Evolutionary conservation across 2,888 invertebrate species (phyloP).

Genomic region (Mylabris sibirica): DNA sequence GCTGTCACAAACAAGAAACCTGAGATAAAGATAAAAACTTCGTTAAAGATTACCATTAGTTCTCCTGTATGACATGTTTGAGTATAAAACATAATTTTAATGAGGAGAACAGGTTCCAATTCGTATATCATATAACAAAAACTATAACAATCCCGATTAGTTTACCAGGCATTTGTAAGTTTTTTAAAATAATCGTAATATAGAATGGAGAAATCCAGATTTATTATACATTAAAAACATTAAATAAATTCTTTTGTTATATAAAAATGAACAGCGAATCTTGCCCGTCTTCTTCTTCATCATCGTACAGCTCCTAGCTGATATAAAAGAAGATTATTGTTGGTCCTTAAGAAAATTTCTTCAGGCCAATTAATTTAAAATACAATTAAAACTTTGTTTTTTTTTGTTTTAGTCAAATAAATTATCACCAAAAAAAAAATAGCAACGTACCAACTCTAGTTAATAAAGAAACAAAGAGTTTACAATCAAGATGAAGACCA

Average conservation of each 20-base stretch:
- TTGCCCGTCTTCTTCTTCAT: constrained; percentile 13
- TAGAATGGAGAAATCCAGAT: constrained; percentile 22
- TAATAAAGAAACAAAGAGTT: constrained; percentile 15
- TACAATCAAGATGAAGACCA: background rate
- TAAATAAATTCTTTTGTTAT: constrained; percentile 34
- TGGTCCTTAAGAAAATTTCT: constrained; percentile 28
- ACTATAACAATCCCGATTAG: constrained; percentile 18
- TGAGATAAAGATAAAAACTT: background rate
- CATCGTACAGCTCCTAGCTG: background rate
- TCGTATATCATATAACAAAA: background rate
- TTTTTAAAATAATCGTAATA: constrained; percentile 22
- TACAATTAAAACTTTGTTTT: constrained; percentile 21
- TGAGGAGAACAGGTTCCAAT: constrained; percentile 6
- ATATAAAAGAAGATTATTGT: constrained; percentile 26
- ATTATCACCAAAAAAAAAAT: constrained; percentile 12
- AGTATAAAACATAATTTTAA: constrained; percentile 10
- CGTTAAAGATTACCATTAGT: background rate
- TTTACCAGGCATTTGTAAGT: constrained; percentile 26
- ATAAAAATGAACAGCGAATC: constrained; percentile 28
- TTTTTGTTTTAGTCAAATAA: constrained; percentile 12
- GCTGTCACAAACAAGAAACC: background rate
- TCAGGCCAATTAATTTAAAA: constrained; percentile 26
- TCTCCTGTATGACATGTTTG: background rate
- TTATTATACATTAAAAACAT: constrained; percentile 32
- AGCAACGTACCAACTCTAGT: background rate